These are phyloP conservation scores for Champsocephalus esox DNA, from an alignment of 2,797 vertebrate genomes.

Conservation along the genomic window DNA sequence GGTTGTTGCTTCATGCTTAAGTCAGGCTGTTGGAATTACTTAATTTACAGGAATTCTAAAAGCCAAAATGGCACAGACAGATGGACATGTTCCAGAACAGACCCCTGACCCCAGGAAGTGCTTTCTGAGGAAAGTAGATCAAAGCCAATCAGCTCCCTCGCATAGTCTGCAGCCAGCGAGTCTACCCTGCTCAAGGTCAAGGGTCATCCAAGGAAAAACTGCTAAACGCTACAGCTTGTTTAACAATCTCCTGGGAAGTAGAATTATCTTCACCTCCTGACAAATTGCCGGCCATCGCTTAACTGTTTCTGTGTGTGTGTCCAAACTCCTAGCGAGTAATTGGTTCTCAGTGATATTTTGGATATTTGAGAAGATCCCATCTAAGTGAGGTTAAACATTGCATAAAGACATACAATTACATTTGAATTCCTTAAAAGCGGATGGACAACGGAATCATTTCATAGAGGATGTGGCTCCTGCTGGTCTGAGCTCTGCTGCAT, in stretches of 20 bases:
- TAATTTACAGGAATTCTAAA: constrained; percentile 87
- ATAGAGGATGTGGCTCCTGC: constrained; percentile 68
- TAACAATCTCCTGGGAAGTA: constrained; percentile 77
- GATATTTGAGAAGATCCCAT: constrained; percentile 43
- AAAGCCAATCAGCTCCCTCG: constrained; percentile 86
- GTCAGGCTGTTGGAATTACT: constrained; percentile 77
- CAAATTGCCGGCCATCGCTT: constrained; percentile 73
- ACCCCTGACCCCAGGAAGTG: constrained; percentile 86
- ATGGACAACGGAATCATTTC: constrained; percentile 55
- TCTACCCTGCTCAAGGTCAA: constrained; percentile 79
- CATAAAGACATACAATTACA: constrained; percentile 52
- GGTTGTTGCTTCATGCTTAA: constrained; percentile 56
- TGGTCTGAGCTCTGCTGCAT: constrained; percentile 69
- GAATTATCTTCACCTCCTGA: constrained; percentile 79
- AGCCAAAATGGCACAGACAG: constrained; percentile 84
- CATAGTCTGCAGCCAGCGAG: constrained; percentile 80
- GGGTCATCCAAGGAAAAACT: constrained; percentile 78
- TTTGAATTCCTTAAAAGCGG: constrained; percentile 66
- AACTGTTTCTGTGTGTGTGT: constrained; percentile 43
- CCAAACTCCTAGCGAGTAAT: constrained; percentile 41
- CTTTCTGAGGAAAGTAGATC: constrained; percentile 82
- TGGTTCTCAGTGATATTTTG: constrained; percentile 42
- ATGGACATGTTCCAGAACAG: constrained; percentile 86
- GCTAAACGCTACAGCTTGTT: constrained; percentile 78
- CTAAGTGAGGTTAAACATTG: background rate